Evolutionary conservation across 2,797 vertebrate species (phyloP).

Genomic region (Sebastes alutus): DNA sequence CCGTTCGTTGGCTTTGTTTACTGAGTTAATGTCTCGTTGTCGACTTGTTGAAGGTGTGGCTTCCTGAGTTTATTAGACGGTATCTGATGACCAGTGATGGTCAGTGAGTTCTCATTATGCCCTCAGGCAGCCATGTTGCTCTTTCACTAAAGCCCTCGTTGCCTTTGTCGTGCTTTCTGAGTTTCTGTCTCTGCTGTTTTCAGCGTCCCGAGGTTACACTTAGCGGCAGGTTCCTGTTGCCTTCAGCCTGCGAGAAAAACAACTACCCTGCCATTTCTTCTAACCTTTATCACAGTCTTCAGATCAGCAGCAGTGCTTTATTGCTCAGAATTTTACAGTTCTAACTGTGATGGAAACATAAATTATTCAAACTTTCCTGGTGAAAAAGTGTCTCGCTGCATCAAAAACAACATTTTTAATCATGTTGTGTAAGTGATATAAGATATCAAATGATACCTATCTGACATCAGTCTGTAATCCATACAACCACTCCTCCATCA

Average conservation of each 20-base stretch:
- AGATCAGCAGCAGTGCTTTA: background rate
- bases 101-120: background rate
- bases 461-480: background rate
- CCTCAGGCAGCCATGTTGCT: background rate
- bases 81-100: background rate
- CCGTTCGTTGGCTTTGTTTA: slow-evolving; percentile 16
- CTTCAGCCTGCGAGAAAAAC: background rate
- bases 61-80: background rate
- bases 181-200: background rate
- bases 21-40: background rate
- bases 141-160: background rate
- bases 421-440: background rate
- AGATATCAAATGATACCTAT: background rate
- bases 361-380: background rate
- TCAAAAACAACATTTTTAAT: background rate
- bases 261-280: background rate
- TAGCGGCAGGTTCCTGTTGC: slow-evolving; percentile 2
- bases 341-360: background rate
- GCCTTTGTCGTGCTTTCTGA: background rate
- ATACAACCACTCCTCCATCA: background rate
- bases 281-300: background rate
- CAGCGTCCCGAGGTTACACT: no score
- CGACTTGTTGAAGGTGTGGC: background rate
- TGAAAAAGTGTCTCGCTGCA: background rate
- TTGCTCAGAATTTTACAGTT: background rate